Base-by-base conservation (phyloP, 1,140 invertebrate species). In the Asobara japonica region DNA sequence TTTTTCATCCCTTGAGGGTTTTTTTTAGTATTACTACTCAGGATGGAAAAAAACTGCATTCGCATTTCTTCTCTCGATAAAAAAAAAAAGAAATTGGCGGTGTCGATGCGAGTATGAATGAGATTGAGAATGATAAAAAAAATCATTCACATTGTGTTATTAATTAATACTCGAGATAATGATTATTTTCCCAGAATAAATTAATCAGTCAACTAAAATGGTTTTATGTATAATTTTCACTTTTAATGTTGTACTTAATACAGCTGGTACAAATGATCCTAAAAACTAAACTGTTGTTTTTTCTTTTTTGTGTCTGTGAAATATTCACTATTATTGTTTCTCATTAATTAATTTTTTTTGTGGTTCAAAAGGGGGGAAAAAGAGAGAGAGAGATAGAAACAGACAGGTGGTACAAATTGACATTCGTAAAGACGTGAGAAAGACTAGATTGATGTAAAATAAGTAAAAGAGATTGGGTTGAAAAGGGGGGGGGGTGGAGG, bases 201-300 rank as follows among this genome's bases (percentile, higher is more conserved):
- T 56, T 65, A 33, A 29, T 67, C 38, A n/a, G 41, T 16, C 38
- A 22, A 67, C n/a, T 29, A 62, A 31, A 8, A 22, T 16, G 13
- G 30, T 51, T 22, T 67, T 76, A 62, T 48, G 20, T 5, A 13
- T 36, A 36, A 18, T 60, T 66, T 64, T 65, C 67, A 30, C 11
- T 62, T 72, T 51, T 68, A 82, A 78, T 80, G 74, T 78, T 78
- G 79, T 79, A 82, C 79, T 85, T 84, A 84, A 79, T 85, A 84
- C 81, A 84, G 84, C 83, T 86, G 83, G 83, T 85, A 85, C 83
- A 85, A 85, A 84, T 85, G 77, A 79, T 84, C 82, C 82, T 85
- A 85, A 78, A 83, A 80, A 81, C 79, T 81, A 81, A 74, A 71
- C 73, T 74, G 74, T 65, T 64, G 71, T 73, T 65, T 66, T 30